Conservation (phyloP, 2,113 vertebrate species). For the Nothobranchius furzeri region DNA sequence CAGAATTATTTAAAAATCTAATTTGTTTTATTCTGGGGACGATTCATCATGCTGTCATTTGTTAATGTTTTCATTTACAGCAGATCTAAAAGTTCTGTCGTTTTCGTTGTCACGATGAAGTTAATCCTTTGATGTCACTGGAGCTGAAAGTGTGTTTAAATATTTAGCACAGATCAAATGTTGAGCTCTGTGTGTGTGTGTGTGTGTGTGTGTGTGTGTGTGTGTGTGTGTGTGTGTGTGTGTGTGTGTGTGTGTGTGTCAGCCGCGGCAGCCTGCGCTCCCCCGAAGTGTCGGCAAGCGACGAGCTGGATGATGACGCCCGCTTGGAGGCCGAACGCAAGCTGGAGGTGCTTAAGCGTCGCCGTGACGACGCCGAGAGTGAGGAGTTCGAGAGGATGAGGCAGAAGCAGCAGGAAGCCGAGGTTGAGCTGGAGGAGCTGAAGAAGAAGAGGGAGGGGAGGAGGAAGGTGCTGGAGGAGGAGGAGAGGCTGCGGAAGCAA, state of each 20-base stretch:
- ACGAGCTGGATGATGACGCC: constrained; percentile 79
- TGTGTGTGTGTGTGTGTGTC: background rate
- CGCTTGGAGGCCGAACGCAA: constrained; percentile 87
- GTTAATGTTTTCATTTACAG: too few species aligned
- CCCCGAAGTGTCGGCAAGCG: constrained; percentile 52
- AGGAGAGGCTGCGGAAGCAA: constrained; percentile 88
- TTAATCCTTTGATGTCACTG: constrained; percentile 34
- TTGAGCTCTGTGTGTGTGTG: constrained; percentile 12
- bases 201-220: too few species aligned
- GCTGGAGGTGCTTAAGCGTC: constrained; percentile 89
- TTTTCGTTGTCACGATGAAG: constrained; percentile 24
- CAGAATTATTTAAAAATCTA: too few species aligned
- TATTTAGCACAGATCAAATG: constrained; percentile 49
- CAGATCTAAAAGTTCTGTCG: too few species aligned
- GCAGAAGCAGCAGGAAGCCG: constrained; percentile 92
- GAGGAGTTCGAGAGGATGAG: constrained; percentile 91
- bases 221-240: too few species aligned
- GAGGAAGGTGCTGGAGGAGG: constrained; percentile 92
- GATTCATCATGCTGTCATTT: too few species aligned
- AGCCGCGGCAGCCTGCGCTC: constrained; percentile 81
- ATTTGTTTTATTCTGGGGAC: too few species aligned
- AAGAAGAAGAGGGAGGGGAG: constrained; percentile 93
- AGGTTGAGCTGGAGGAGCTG: constrained; percentile 90
- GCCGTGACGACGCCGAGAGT: constrained; percentile 87
- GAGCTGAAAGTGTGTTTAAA: constrained; percentile 49